Conservation (phyloP, 1,140 invertebrate genomes). For the Aphaenogaster rudis region DNA sequence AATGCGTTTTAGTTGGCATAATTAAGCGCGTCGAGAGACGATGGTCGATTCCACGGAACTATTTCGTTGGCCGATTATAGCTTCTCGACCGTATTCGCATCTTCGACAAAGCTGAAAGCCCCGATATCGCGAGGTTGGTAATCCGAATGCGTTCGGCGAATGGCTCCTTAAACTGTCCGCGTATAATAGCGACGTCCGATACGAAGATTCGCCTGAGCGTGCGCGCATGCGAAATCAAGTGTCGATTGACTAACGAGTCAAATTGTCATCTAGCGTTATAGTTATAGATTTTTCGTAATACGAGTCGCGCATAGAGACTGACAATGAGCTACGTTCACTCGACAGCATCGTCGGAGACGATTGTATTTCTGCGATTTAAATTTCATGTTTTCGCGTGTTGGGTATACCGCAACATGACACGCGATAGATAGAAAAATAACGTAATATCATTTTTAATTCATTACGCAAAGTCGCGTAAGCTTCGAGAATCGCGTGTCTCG, state of each 20-base stretch:
- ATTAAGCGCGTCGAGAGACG: background rate
- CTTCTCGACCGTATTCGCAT: slow-evolving; percentile 54
- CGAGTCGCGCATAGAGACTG: background rate
- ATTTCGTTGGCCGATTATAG: slow-evolving; percentile 56
- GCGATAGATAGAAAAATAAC: background rate
- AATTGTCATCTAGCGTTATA: background rate
- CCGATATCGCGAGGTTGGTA: slow-evolving; percentile 44
- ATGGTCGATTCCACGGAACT: slow-evolving; percentile 33
- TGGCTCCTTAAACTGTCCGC: slow-evolving; percentile 32
- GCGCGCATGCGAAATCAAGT: background rate
- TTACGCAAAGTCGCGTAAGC: background rate
- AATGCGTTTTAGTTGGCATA: background rate
- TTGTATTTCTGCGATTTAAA: background rate
- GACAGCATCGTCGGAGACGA: background rate
- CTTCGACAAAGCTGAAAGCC: slow-evolving; percentile 7
- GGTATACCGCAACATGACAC: background rate
- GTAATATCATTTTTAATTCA: slow-evolving; percentile 3
- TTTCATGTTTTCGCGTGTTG: background rate
- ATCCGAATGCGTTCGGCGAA: slow-evolving; percentile 61
- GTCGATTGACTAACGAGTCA: background rate
- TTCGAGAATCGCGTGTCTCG: background rate
- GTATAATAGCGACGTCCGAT: background rate
- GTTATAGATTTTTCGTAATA: slow-evolving; percentile 1
- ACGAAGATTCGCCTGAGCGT: background rate
- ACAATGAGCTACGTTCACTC: too few species aligned